These are phyloP conservation scores for Limnephilus auricula DNA, from an alignment of 2,888 invertebrate species.

Conservation along the genomic window DNA sequence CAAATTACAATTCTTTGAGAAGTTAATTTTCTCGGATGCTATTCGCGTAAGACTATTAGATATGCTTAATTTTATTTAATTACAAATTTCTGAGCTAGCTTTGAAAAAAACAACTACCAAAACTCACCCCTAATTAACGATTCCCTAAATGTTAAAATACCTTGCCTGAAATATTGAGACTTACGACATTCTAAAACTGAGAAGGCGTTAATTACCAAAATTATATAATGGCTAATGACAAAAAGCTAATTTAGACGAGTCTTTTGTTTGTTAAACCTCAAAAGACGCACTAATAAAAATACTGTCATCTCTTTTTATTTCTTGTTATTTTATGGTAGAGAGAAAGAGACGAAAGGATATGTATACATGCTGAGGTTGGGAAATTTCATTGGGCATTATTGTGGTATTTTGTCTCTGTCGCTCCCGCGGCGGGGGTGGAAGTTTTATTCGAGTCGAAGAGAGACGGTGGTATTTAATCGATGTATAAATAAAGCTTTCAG, in stretches of 20 bases:
- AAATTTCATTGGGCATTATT: constrained; percentile 41
- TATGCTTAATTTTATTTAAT: constrained; percentile 67
- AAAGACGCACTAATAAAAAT: neutral
- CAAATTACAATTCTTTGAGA: constrained; percentile 66
- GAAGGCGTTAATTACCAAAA: constrained; percentile 66
- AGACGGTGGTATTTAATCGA: constrained; percentile 60
- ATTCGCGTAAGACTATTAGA: constrained; percentile 64
- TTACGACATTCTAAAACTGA: constrained; percentile 48
- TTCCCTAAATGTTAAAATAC: constrained; percentile 46
- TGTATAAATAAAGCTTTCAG: constrained; percentile 60
- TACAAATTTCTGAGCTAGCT: constrained; percentile 64
- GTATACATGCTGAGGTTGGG: constrained; percentile 11
- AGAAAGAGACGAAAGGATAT: constrained; percentile 34
- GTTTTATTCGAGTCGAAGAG: constrained; percentile 51
- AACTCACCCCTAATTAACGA: constrained; percentile 19
- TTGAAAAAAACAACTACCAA: constrained; percentile 20
- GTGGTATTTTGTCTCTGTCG: constrained; percentile 47
- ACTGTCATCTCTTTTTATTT: constrained; percentile 24
- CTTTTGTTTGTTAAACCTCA: constrained; percentile 65
- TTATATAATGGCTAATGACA: constrained; percentile 67
- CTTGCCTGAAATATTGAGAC: constrained; percentile 13
- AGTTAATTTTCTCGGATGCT: constrained; percentile 65
- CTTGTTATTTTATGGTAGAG: neutral
- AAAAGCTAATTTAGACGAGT: constrained; percentile 67
- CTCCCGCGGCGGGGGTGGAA: constrained; percentile 5